Evolutionary conservation across 2,113 vertebrate genomes (phyloP), one percentile per base, ranked within the genome.

Genomic region (Psittacula cyanocephala): DNA sequence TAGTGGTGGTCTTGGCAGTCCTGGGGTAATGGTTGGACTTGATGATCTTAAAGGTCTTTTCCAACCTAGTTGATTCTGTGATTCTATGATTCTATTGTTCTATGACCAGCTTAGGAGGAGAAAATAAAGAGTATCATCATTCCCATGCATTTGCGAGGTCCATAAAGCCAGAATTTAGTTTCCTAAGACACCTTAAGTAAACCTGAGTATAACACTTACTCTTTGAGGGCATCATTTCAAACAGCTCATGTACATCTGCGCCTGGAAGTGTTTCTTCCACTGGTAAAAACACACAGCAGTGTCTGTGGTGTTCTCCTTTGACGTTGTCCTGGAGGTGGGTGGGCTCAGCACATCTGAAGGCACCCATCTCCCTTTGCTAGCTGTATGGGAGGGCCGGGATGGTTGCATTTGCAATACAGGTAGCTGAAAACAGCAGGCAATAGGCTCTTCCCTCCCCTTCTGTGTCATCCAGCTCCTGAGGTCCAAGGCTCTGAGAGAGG

Each of bases 101-200:
- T n/a, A 3, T 59, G 55, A 49, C 79, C 70, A 95, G 24, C 46
- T 95, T 93, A 89, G 63, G 62, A 84, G 53, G 41, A 59, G 86
- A 86, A 95, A 95, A 72, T 93, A 0, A 13, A 85, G 77, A 91
- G 75, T 86, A 67, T 77, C 11, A 13, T 86, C 17, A 74, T 96
- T 95, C 60, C 57, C 5, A 4, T 70, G 60, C 41, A 57, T 96
- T 96, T 91, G 59, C 92, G 93, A 81, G 31, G 62, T 86, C 80
- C 85, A 28, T 95, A 96, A 97, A 96, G 84, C n/a, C 39, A 69
- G 65, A 52, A 65, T 96, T 89, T 31, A 33, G 29, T 92, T 97
- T 95, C 63, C 59, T 81, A 47, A 93, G 96, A 64, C 28, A 11
- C 28, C 4, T 89, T 93, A 86, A 84, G 57, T 92, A 95, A 96